phyloP scores from a whole-genome alignment of 2,797 vertebrate genomes.

The Sternotherus odoratus region DNA sequence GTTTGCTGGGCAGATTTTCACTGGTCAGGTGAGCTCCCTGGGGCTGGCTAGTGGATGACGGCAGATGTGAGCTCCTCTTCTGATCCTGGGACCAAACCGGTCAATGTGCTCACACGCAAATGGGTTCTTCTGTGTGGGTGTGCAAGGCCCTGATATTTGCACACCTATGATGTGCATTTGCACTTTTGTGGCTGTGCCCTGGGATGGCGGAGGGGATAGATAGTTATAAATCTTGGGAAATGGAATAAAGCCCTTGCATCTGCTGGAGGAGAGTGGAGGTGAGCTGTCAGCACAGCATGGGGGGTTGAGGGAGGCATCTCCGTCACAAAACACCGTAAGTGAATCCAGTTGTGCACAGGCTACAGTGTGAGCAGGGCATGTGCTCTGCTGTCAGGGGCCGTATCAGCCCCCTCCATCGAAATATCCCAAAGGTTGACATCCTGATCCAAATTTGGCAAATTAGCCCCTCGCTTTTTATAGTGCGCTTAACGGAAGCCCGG shows the following conservation, averaged over 20 bases:
- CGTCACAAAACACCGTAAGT: neutral
- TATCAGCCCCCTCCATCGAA: accelerated
- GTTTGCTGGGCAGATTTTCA: too few relatives aligned
- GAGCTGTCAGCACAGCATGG: accelerated
- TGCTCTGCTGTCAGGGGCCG: neutral
- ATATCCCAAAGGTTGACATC: neutral
- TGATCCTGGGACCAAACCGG: neutral
- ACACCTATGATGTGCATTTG: neutral
- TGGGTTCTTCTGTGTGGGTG: neutral
- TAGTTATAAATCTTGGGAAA: neutral
- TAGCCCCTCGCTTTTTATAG: accelerated
- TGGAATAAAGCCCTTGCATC: neutral
- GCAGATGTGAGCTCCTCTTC: neutral
- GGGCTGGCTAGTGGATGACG: neutral
- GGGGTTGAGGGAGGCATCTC: neutral
- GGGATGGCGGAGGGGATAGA: neutral
- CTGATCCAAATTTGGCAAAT: neutral
- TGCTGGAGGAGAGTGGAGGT: accelerated
- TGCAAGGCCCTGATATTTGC: neutral
- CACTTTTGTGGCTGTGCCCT: neutral
- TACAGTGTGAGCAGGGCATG: neutral
- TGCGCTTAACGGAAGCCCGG: neutral
- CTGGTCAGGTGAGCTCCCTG: neutral
- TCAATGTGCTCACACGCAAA: accelerated
- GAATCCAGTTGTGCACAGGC: accelerated